Evolutionary conservation across 2,113 vertebrate genomes (phyloP).

Genomic region (Potamarius usumacintae): DNA sequence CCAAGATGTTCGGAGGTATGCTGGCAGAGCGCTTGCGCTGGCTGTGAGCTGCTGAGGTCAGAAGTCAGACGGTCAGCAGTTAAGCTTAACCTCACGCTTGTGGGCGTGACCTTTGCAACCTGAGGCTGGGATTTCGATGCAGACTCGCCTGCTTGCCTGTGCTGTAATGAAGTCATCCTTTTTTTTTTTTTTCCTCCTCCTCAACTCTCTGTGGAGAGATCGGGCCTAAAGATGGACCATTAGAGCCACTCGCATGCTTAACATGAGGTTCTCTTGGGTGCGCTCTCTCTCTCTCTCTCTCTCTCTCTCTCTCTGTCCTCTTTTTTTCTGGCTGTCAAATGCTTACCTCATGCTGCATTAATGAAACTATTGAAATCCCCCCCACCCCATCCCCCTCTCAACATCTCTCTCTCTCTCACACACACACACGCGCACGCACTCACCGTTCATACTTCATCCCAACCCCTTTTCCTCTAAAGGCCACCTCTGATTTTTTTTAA

Average conservation of each 20-base stretch:
- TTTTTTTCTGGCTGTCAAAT: constrained; percentile 60
- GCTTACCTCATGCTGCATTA: constrained; percentile 59
- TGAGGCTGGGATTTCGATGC: constrained; percentile 28
- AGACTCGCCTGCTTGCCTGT: constrained; percentile 33
- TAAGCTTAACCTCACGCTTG: constrained; percentile 14
- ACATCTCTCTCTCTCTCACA: not conserved
- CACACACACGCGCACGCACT: not conserved
- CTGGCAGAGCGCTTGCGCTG: constrained; percentile 85
- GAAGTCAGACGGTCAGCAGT: constrained; percentile 40
- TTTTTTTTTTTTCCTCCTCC: not conserved
- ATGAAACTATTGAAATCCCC: constrained; percentile 47
- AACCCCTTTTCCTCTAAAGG: constrained; percentile 35
- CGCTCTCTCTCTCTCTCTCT: constrained; percentile 44
- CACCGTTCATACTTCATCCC: constrained; percentile 46
- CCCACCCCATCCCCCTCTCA: constrained; percentile 32
- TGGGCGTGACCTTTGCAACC: constrained; percentile 22
- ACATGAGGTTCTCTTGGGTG: constrained; percentile 18
- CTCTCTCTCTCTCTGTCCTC: constrained; percentile 10
- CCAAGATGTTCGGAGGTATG: constrained; percentile 79
- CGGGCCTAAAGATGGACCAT: constrained; percentile 35
- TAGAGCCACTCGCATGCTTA: constrained; percentile 46
- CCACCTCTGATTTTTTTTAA: constrained; percentile 43
- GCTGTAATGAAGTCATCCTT: constrained; percentile 45
- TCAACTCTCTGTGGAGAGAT: constrained; percentile 41
- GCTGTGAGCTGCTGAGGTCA: constrained; percentile 77